Conservation (phyloP, 2,797 vertebrate species). For the Rhinophrynus dorsalis region DNA sequence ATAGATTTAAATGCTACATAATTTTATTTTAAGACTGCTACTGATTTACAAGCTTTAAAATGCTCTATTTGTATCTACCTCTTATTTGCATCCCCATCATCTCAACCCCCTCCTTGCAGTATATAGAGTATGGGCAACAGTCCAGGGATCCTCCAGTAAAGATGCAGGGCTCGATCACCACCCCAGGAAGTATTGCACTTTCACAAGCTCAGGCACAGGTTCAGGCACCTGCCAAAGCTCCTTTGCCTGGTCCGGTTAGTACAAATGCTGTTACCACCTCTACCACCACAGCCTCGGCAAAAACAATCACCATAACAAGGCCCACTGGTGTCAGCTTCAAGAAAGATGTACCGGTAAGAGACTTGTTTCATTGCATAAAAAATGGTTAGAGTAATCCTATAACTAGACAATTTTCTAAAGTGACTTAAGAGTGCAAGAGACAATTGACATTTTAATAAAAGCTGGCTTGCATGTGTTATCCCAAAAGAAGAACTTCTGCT, state of each 20-base stretch:
- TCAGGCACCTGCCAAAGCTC: constrained; percentile 86
- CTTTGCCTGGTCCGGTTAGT: constrained; percentile 88
- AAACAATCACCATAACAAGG: constrained; percentile 92
- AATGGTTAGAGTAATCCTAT: too few relatives aligned
- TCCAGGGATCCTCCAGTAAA: constrained; percentile 99
- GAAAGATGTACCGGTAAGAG: constrained; percentile 95
- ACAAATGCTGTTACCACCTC: constrained; percentile 90
- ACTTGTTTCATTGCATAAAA: neutral
- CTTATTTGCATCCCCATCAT: too few relatives aligned
- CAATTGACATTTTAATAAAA: too few relatives aligned
- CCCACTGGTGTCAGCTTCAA: constrained; percentile 94
- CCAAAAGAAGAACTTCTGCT: too few relatives aligned
- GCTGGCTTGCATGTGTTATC: too few relatives aligned
- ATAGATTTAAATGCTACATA: too few relatives aligned
- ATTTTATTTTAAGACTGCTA: too few relatives aligned
- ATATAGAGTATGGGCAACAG: constrained; percentile 98
- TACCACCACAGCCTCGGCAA: constrained; percentile 88
- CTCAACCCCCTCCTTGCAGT: constrained; percentile 73
- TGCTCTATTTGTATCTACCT: too few relatives aligned
- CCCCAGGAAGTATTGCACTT: constrained; percentile 94
- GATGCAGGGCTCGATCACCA: constrained; percentile 98
- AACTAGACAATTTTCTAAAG: too few relatives aligned
- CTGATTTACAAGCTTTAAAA: too few relatives aligned
- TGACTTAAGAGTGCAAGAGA: too few relatives aligned
- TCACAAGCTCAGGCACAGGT: constrained; percentile 90